Conservation (phyloP, 1,140 invertebrate species). For the Oryzaephilus surinamensis region DNA sequence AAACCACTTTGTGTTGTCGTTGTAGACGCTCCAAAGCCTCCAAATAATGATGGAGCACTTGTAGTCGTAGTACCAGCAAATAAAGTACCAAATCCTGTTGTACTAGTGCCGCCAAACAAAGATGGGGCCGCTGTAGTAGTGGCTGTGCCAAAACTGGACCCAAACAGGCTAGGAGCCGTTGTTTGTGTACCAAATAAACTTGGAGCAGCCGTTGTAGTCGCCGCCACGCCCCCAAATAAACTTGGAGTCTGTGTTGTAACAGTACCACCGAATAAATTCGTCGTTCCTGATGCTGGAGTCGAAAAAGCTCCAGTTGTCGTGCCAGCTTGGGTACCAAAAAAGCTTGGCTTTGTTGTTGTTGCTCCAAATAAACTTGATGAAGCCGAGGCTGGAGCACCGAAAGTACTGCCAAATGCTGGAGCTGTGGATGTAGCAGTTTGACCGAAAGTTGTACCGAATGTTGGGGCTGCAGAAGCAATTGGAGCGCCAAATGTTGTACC, state of each 20-base stretch:
- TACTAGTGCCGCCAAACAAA: constrained; percentile 32
- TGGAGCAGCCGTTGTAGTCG: constrained; percentile 9
- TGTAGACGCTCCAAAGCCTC: constrained; percentile 34
- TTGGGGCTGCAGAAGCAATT: constrained; percentile 31
- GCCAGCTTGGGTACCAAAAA: constrained; percentile 30
- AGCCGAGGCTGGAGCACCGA: constrained; percentile 32
- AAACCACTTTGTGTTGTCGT: constrained; percentile 31
- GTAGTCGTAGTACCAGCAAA: constrained; percentile 13
- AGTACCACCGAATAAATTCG: constrained; percentile 19
- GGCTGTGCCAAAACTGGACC: constrained; percentile 23
- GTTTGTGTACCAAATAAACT: constrained; percentile 24
- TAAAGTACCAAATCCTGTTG: constrained; percentile 17
- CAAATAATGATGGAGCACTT: constrained; percentile 21
- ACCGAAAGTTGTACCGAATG: constrained; percentile 34
- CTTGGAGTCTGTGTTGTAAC: constrained; percentile 32
- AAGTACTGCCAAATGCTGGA: constrained; percentile 29
- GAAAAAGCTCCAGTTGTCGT: constrained; percentile 35
- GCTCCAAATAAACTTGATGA: constrained; percentile 35
- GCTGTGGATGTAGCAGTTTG: constrained; percentile 21
- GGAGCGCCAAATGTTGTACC: constrained; percentile 38
- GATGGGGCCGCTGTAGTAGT: constrained; percentile 22
- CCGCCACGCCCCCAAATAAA: constrained; percentile 23
- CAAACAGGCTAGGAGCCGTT: constrained; percentile 29
- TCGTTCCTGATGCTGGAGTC: constrained; percentile 27
- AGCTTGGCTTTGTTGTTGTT: constrained; percentile 24